Conservation (phyloP, 2,797 vertebrate species). For the Urocyon cinereoargenteus region DNA sequence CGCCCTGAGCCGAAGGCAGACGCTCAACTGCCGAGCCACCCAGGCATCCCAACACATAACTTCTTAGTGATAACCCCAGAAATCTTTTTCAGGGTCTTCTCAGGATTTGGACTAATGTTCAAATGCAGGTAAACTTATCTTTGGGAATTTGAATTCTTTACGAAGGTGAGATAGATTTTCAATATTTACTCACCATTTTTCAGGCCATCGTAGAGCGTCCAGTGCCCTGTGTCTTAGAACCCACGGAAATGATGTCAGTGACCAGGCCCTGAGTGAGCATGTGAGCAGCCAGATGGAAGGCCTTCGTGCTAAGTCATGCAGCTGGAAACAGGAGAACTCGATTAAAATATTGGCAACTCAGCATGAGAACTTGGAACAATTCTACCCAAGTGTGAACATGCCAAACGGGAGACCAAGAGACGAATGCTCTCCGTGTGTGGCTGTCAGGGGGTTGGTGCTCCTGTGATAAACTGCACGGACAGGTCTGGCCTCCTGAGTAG, state of each 20-base stretch:
- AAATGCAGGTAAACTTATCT: neutral
- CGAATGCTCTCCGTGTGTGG: neutral
- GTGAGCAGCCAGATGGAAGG: neutral
- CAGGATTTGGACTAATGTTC: neutral
- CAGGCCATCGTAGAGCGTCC: neutral
- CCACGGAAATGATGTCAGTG: neutral
- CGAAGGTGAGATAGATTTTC: neutral
- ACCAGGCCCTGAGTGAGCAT: neutral
- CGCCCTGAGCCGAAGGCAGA: no score
- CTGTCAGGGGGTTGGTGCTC: neutral
- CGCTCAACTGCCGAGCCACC: no score
- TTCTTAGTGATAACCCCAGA: neutral
- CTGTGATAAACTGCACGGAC: no score
- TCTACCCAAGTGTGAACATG: neutral
- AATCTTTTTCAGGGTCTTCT: neutral
- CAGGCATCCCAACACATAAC: no score
- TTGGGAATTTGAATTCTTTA: neutral
- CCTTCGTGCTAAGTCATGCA: neutral
- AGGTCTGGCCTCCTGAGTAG: neutral
- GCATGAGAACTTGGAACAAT: no score
- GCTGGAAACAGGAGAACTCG: neutral
- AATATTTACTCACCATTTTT: neutral
- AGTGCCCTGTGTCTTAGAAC: neutral
- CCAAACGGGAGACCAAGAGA: neutral
- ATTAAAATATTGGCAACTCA: no score